Conservation (phyloP, 2,113 vertebrate genomes). For the Tor tambroides region DNA sequence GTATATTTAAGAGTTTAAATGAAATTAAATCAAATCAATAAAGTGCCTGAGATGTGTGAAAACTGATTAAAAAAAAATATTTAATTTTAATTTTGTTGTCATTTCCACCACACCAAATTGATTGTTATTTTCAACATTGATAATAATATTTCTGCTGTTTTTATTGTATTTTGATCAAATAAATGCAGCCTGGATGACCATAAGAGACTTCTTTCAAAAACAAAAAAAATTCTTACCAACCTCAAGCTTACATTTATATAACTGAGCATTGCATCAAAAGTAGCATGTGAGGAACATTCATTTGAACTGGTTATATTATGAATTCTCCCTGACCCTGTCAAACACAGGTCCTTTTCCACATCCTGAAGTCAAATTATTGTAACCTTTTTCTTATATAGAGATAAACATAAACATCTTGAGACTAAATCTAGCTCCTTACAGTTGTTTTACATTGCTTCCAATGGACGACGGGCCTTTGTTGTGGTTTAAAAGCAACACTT, state of each 20-base stretch:
- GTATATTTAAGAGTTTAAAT: too few species aligned
- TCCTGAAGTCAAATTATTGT: neutral
- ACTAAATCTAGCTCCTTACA: neutral
- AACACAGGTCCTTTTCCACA: neutral
- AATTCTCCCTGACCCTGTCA: neutral
- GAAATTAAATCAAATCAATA: too few species aligned
- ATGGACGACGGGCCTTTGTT: neutral
- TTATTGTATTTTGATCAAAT: neutral
- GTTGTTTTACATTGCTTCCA: neutral
- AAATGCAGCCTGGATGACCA: neutral
- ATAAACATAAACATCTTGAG: conserved; percentile 1
- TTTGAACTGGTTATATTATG: neutral
- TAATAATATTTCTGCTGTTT: neutral
- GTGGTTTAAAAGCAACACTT: neutral
- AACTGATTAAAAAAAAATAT: too few species aligned
- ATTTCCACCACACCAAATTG: neutral
- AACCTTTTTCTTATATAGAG: conserved; percentile 3
- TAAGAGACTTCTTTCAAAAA: neutral
- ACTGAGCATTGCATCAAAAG: neutral
- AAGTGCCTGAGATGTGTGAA: too few species aligned
- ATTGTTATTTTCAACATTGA: too few species aligned
- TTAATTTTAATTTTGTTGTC: too few species aligned
- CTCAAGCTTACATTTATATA: neutral
- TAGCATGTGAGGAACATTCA: neutral
- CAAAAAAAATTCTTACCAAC: neutral